phyloP scores from a whole-genome alignment of 2,888 invertebrate genomes.

The Chirona hameri region DNA sequence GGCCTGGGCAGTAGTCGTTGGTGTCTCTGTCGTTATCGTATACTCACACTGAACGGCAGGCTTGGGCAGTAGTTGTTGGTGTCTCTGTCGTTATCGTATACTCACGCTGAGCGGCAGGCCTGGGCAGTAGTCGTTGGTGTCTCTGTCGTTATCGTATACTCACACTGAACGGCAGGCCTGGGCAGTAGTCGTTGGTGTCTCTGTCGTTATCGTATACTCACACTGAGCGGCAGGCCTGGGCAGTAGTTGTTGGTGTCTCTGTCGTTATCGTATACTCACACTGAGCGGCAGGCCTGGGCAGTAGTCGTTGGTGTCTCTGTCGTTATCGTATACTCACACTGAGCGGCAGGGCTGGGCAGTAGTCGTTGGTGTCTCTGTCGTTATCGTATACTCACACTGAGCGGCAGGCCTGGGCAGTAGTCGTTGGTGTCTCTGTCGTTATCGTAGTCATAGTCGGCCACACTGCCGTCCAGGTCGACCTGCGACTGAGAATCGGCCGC shows the following conservation, averaged over 20 bases:
- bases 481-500: slow-evolving; percentile 32
- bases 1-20: neutral
- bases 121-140: neutral
- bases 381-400: neutral
- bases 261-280: slow-evolving; percentile 28
- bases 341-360: neutral
- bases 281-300: neutral
- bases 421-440: slow-evolving; percentile 55
- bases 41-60: neutral
- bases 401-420: slow-evolving; percentile 50
- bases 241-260: neutral
- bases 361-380: too few relatives aligned
- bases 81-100: neutral
- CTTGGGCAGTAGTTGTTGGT: neutral
- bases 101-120: neutral
- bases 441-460: slow-evolving; percentile 54
- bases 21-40: neutral
- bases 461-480: slow-evolving; percentile 45
- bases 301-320: neutral
- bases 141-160: neutral
- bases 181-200: neutral
- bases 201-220: slow-evolving; percentile 10
- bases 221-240: neutral
- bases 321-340: neutral
- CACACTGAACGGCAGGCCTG: neutral